Base-by-base conservation (phyloP, 2,888 invertebrate species). In the Choristoneura rosaceana region DNA sequence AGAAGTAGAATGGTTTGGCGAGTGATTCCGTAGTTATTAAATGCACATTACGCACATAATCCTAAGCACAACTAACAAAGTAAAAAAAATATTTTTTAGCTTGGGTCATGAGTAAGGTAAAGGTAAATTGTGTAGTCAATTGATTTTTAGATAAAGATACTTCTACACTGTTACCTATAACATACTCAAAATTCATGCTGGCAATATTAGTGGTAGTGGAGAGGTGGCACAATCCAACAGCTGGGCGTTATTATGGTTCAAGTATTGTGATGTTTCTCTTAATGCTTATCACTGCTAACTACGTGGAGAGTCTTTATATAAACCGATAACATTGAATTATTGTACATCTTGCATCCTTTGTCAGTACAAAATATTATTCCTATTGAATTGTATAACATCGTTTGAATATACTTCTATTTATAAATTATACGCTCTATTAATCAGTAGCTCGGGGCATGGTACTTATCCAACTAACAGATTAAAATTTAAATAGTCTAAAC, bases 241-340 rank as follows among this genome's bases (percentile, higher is more conserved):
- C 69, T 69, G 76, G 79, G 80, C 77, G 78, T 76, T 75, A 77
- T 77, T 80, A 79, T 85, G 88, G 89, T 88, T 89, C 90, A 92
- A 90, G 92, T 92, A 91, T 86, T 88, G 84, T 84, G 78, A 83
- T 86, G 78, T 85, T 82, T 80, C 78, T 83, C 79, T 78, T 74
- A 78, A 79, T 76, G 84, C 86, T 85, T 84, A 68, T 76, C 78
- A 83, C 84, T 70, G 87, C 88, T 87, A 85, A 25, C 52, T 62
- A 34, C 12, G 5, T 47, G 34, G 17, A 62, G 47, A 62, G 47
- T 47, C 25, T 33, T 38, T 52, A 50, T 9, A 14, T 47, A 9
- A 38, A 52, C 34, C 59, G 33, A 65, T 61, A 34, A 17, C 12
- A 25, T 25, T 25, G 25, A 25, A 25, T 25, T 25, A 25, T 25